Percentiles rank a stretch among this genome's conserved stretches.
Conservation (phyloP, 2,888 invertebrate genomes). For the Tenodera sinensis region DNA sequence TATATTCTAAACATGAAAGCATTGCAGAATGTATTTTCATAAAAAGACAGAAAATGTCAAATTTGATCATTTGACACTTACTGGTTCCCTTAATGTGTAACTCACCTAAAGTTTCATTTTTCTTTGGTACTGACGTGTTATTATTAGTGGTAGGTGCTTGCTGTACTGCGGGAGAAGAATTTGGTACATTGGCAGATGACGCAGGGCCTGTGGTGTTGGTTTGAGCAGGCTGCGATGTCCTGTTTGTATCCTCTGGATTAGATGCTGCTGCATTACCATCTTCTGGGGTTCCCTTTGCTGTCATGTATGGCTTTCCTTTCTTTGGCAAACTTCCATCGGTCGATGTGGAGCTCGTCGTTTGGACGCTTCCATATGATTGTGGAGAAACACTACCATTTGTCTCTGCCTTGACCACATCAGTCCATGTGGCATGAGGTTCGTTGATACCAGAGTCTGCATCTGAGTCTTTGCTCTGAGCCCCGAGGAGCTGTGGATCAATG, state of each 20-base stretch:
- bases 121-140: neutral
- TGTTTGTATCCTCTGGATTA: neutral
- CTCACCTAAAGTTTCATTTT: neutral
- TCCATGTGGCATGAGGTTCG: neutral
- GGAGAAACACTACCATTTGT: neutral
- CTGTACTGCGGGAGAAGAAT: neutral
- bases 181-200: neutral
- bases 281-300: neutral
- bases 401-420: neutral
- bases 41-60: no score
- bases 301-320: neutral
- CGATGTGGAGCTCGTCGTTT: neutral
- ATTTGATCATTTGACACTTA: no score
- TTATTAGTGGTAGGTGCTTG: neutral
- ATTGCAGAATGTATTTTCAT: no score
- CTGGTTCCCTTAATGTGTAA: neutral
- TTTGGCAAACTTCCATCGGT: neutral
- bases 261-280: neutral
- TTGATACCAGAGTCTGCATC: neutral
- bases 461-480: neutral
- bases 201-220: neutral
- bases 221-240: neutral
- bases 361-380: neutral
- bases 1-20: no score
- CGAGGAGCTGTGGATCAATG: neutral